Evolutionary conservation across 2,888 invertebrate genomes (phyloP).

Genomic region (Phragmatobia fuliginosa): DNA sequence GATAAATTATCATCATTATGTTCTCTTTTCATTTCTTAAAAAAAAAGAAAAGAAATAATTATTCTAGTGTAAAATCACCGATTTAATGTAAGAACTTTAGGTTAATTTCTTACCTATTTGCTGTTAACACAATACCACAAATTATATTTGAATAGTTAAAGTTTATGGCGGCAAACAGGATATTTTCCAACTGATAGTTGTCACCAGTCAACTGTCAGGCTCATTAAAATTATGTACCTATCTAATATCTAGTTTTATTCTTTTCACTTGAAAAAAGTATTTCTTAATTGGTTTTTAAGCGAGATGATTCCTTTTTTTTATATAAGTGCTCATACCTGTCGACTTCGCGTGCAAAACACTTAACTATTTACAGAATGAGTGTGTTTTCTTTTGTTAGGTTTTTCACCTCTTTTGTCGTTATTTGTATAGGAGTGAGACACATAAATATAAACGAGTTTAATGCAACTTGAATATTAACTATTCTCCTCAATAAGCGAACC

Average conservation of each 20-base stretch:
- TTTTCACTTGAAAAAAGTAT: neutral
- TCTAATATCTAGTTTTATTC: neutral
- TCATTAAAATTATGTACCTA: neutral
- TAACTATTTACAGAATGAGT: neutral
- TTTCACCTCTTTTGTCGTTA: constrained; percentile 13
- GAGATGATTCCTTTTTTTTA: too few species aligned
- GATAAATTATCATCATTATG: too few species aligned
- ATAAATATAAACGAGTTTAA: constrained; percentile 17
- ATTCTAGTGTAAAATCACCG: too few species aligned
- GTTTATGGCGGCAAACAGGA: neutral
- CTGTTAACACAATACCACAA: neutral
- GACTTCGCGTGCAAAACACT: neutral
- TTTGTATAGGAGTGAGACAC: constrained; percentile 20
- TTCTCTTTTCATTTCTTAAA: too few species aligned
- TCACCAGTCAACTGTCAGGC: neutral
- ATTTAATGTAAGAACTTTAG: too few species aligned
- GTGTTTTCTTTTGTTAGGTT: neutral
- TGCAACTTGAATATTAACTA: constrained; percentile 24
- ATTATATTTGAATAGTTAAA: too few species aligned
- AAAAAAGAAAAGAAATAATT: too few species aligned
- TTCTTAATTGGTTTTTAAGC: neutral
- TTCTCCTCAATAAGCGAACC: constrained; percentile 24
- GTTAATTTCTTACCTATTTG: neutral
- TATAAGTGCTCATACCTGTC: too few species aligned
- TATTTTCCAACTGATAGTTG: neutral